Base-by-base conservation (phyloP, 1,140 invertebrate genomes). In the Pogonus chalceus region DNA sequence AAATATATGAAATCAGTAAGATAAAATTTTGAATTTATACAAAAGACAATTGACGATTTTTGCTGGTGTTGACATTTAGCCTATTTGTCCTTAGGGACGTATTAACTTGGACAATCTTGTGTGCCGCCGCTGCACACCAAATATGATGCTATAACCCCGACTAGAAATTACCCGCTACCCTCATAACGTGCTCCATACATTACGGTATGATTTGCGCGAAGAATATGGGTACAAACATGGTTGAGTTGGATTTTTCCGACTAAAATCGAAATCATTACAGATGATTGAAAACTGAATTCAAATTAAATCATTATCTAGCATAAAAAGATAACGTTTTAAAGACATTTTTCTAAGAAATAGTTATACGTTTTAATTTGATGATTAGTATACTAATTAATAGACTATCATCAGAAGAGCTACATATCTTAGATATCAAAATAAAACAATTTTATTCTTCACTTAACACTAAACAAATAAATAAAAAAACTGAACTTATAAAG, bases 61-160 rank as follows among this genome's bases (percentile, higher is more conserved):
- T 37, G 14, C 35, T 18, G 14, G 35, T 16, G 37, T 43, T 67
- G 64, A 67, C 65, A 67, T 67, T 67, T 67, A 64, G 61, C 56
- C 59, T 62, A 67, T 61, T 59, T 55, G 59, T 55, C 64, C 57
- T 62, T 51, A 43, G 64, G 65, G 65, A 65, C 58, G 63, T 60
- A 63, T 67, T 65, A 62, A 61, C 64, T 57, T 58, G 60, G 62
- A 63, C 64, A 67, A 67, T 67, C 62, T 67, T 65, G 59, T 56
- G 52, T 64, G 64, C 60, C 58, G 59, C 59, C 53, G 49, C 23
- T 22, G 10, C 49, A 14, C 22, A 50, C 22, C 49, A 22, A n/a
- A 20, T 26, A 50, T 26, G 49, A 50, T 24, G 23, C 37, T 7
- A 18, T 16, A 16, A 43, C 18, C 4, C 3, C 37, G 37, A 22